Percentiles rank a stretch among this genome's conserved stretches.
Evolutionary conservation across 2,888 invertebrate species (phyloP).

Genomic region (Drosophila atripex): DNA sequence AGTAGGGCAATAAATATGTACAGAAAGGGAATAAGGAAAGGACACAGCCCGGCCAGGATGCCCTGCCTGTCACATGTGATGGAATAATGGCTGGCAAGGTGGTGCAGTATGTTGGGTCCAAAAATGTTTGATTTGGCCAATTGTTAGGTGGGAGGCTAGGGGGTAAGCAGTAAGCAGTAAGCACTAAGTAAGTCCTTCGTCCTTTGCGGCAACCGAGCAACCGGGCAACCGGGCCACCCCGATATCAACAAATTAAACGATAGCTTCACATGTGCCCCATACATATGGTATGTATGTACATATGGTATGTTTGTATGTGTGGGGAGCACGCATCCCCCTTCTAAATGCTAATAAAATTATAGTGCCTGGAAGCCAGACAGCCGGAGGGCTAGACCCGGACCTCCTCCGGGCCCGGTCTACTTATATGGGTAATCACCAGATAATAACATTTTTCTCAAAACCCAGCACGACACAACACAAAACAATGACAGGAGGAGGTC

Average conservation of each 20-base stretch:
- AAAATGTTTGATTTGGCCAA: slow-evolving; percentile 23
- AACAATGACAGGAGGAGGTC: slow-evolving; percentile 1
- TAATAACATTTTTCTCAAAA: slow-evolving; percentile 40
- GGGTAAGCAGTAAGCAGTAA: no score
- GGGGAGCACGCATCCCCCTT: slow-evolving; percentile 34
- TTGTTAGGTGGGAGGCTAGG: background rate
- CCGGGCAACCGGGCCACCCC: slow-evolving; percentile 45
- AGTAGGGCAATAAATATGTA: background rate
- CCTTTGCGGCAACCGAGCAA: slow-evolving; percentile 25
- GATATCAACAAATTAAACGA: slow-evolving; percentile 52
- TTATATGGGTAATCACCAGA: slow-evolving; percentile 42
- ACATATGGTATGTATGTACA: no score
- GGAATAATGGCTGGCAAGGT: background rate
- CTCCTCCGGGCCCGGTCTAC: slow-evolving; percentile 12
- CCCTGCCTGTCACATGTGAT: slow-evolving; percentile 13
- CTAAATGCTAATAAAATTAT: slow-evolving; percentile 73
- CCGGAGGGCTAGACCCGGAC: background rate
- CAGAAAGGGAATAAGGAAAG: slow-evolving; percentile 5
- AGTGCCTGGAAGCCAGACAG: slow-evolving; percentile 41
- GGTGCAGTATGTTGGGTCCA: slow-evolving; percentile 27
- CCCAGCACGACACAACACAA: slow-evolving; percentile 25
- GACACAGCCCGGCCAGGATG: slow-evolving; percentile 13
- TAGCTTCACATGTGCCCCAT: slow-evolving; percentile 15
- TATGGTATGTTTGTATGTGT: no score
- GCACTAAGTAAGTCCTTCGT: background rate